Conservation (phyloP, 2,888 invertebrate genomes). For the Liopterus haemorrhoidalis region DNA sequence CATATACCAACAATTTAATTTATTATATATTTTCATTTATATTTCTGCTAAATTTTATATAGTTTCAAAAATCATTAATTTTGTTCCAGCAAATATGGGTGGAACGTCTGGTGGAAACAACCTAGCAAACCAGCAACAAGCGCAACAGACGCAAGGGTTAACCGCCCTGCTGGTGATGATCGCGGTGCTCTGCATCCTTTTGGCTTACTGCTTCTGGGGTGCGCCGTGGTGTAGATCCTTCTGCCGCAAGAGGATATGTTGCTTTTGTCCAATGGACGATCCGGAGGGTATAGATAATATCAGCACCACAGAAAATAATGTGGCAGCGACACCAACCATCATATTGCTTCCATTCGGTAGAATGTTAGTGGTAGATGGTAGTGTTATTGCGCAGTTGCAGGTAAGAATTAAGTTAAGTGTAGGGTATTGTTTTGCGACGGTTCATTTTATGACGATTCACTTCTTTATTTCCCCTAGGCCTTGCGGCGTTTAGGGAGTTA, state of each 20-base stretch:
- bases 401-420: no score
- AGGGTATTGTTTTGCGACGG: no score
- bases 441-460: no score
- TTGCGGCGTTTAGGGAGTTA: no score
- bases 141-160: conserved; percentile 44
- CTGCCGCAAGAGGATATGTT: conserved; percentile 45
- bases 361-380: conserved; percentile 53
- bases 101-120: conserved; percentile 4
- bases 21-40: no score
- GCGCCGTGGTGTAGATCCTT: conserved; percentile 52
- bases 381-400: conserved; percentile 50
- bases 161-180: conserved; percentile 53
- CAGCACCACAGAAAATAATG: conserved; percentile 3
- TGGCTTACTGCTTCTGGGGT: conserved; percentile 55
- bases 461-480: no score
- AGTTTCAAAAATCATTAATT: not conserved
- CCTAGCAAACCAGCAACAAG: conserved; percentile 39
- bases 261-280: conserved; percentile 47
- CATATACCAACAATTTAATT: no score
- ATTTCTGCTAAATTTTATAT: not conserved
- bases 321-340: conserved; percentile 50
- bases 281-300: conserved; percentile 35
- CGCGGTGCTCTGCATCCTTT: conserved; percentile 51
- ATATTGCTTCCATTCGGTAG: conserved; percentile 52
- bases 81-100: conserved; percentile 9